Percentiles rank a stretch among this genome's conserved stretches.
These are phyloP conservation scores for Mus spicilegus DNA, from an alignment of 2,113 vertebrate genomes.

Conservation along the genomic window DNA sequence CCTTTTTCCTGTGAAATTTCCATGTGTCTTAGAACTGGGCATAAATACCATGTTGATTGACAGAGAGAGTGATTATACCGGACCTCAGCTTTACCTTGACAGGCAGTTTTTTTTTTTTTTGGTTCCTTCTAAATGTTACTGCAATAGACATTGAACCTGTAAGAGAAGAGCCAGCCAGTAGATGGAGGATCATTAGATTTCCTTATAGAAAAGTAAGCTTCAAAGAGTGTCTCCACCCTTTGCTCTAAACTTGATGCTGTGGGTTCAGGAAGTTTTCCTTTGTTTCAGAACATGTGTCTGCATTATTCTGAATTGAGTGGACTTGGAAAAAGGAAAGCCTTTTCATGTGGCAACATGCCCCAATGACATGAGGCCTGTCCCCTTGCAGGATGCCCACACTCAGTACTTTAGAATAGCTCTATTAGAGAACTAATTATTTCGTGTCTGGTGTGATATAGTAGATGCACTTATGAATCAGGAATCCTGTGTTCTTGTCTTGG, in stretches of 20 bases:
- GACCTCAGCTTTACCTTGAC: background rate
- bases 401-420: background rate
- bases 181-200: background rate
- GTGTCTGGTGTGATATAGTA: background rate
- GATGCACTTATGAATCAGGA: background rate
- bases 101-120: background rate
- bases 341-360: background rate
- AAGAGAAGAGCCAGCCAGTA: background rate
- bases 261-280: constrained; percentile 54
- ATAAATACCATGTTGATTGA: background rate
- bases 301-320: background rate
- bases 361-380: background rate
- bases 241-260: constrained; percentile 32
- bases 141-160: background rate
- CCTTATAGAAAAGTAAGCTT: background rate
- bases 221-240: background rate
- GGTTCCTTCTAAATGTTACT: constrained; percentile 9
- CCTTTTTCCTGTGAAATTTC: constrained; percentile 27
- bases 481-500: background rate
- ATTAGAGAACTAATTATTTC: background rate
- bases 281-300: background rate
- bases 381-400: background rate
- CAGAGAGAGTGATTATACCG: background rate
- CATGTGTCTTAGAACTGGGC: constrained; percentile 29
- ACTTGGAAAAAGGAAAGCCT: background rate